Base-by-base conservation (phyloP, 2,797 vertebrate genomes). In the Cottoperca gobio region DNA sequence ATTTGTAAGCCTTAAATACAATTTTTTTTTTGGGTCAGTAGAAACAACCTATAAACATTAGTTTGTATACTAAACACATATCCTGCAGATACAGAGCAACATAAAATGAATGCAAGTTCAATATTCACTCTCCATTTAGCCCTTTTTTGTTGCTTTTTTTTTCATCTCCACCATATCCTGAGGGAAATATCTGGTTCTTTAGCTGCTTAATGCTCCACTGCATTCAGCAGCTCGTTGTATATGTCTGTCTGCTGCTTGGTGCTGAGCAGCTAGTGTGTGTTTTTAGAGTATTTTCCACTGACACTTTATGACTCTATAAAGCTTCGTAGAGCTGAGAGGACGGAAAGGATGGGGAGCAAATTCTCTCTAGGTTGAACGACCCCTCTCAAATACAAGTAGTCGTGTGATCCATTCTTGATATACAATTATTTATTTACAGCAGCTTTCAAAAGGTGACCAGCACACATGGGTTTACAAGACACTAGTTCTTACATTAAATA, bases 121-220 rank as follows among this genome's bases (percentile, higher is more conserved):
- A 35, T 50, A 17, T 50, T 50, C 13, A n/a, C 31, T 12, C 23
- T 26, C 37, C 17, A 21, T 28, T 48, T 8, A 16, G 7, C 21
- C 8, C 9, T 33, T 33, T n/a, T n/a, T n/a, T n/a, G n/a, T n/a
- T n/a, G n/a, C n/a, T n/a, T n/a, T n/a, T 8, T n/a, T n/a, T 48
- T 64, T 53, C 16, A 26, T 28, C 35, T 24, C 12, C 35, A 58
- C 35, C 35, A 24, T 16, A 13, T 35, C 11, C 12, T 45, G 17
- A 19, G 53, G 13, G 17, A 46, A 28, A 39, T 19, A 39, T 43
- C 2, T 35, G 24, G 4, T 19, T 37, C 14, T 54, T 54, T 33
- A 42, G 40, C 39, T 35, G 23, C 61, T 59, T 39, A 74, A 66
- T 43, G n/a, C 26, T 53, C 19, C 48, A 24, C n/a, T 42, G 28